Percentiles rank a stretch among this genome's conserved stretches.
These are phyloP conservation scores for Onychostoma macrolepis DNA, from an alignment of 2,113 vertebrate genomes.

Conservation along the genomic window DNA sequence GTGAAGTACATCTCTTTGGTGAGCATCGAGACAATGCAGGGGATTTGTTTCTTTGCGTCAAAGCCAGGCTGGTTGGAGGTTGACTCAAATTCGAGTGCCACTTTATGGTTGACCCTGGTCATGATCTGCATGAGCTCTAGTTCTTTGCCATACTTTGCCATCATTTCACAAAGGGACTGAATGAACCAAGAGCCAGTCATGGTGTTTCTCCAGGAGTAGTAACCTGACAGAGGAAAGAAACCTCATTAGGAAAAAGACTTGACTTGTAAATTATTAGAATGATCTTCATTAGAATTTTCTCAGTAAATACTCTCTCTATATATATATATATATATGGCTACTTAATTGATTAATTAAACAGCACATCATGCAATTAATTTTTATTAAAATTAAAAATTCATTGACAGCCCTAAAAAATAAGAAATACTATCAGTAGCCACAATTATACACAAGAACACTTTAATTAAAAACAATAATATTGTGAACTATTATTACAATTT, in stretches of 20 bases:
- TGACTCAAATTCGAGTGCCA: constrained; percentile 89
- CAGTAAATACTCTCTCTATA: neutral
- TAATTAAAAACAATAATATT: neutral
- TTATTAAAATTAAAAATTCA: neutral
- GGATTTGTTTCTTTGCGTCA: constrained; percentile 93
- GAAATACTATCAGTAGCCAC: neutral
- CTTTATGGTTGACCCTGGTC: constrained; percentile 91
- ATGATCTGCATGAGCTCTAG: constrained; percentile 91
- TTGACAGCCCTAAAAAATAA: neutral
- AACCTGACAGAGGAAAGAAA: constrained; percentile 39
- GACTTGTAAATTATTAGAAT: neutral
- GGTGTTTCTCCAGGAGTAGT: constrained; percentile 59
- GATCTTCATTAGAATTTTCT: neutral
- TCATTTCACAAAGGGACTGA: constrained; percentile 76
- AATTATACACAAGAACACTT: neutral
- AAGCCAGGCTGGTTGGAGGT: constrained; percentile 77
- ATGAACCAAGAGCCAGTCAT: constrained; percentile 56
- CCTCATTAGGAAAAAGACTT: neutral
- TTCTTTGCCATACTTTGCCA: constrained; percentile 76
- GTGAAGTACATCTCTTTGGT: constrained; percentile 93
- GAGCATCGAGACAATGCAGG: constrained; percentile 95
- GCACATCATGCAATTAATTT: neutral
- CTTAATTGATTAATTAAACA: neutral
- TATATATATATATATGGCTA: neutral
- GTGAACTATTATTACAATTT: too few relatives aligned